Conservation (phyloP, 2,888 invertebrate species). For the Mactromeris polynyma region DNA sequence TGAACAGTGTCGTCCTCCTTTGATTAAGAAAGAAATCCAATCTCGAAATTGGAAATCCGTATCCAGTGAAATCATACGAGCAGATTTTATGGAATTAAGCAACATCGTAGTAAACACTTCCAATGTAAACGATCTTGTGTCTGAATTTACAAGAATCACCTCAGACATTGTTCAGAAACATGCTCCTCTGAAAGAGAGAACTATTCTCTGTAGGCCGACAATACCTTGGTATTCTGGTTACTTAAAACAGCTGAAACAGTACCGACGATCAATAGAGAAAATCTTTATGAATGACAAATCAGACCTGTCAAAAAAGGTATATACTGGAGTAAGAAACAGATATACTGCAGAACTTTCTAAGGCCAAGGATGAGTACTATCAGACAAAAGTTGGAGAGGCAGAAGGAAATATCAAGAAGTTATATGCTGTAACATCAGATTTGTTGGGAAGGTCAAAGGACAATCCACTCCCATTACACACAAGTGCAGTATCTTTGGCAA, state of each 20-base stretch:
- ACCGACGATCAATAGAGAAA: slow-evolving; percentile 43
- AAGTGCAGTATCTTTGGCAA: too few relatives aligned
- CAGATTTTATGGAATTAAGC: slow-evolving; percentile 33
- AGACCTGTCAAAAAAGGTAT: slow-evolving; percentile 21
- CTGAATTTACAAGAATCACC: slow-evolving; percentile 34
- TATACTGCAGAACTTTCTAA: slow-evolving; percentile 35
- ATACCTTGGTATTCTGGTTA: slow-evolving; percentile 52
- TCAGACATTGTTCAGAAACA: slow-evolving; percentile 45
- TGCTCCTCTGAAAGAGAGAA: slow-evolving; percentile 49
- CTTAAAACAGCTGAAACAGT: slow-evolving; percentile 44
- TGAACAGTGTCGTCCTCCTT: slow-evolving; percentile 46
- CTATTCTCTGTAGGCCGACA: slow-evolving; percentile 38
- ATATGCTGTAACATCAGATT: too few relatives aligned
- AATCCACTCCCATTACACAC: too few relatives aligned
- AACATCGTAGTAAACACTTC: not conserved
- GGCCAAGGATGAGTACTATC: slow-evolving; percentile 42
- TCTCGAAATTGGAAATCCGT: slow-evolving; percentile 50
- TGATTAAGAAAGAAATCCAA: slow-evolving; percentile 22
- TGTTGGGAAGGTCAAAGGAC: too few relatives aligned
- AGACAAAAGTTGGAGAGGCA: slow-evolving; percentile 39
- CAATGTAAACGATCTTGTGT: slow-evolving; percentile 40
- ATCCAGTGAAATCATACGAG: slow-evolving; percentile 22
- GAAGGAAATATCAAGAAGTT: slow-evolving; percentile 39
- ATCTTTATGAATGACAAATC: slow-evolving; percentile 45
- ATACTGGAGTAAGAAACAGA: not conserved